These are phyloP conservation scores for Galagoides demidoff DNA, from an alignment of 2,797 vertebrate genomes.

Conservation along the genomic window DNA sequence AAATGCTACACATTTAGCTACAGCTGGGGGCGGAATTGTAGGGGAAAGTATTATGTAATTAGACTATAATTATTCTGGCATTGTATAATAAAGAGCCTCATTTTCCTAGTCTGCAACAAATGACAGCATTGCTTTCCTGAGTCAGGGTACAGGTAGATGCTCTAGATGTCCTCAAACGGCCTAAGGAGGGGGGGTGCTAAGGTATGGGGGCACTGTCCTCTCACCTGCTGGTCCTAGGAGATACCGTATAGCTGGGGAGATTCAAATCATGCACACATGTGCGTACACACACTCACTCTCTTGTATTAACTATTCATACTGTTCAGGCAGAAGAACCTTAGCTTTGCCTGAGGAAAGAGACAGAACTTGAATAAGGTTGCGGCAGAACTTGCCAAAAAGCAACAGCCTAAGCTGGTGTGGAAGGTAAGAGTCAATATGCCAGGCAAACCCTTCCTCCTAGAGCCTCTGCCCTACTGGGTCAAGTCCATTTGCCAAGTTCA, in stretches of 20 bases:
- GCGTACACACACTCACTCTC: background rate
- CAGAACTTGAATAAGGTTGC: background rate
- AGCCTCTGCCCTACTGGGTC: background rate
- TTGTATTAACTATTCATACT: slow-evolving; percentile 65
- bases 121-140: slow-evolving; percentile 35
- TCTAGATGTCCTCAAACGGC: background rate
- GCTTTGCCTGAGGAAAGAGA: background rate
- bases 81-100: slow-evolving; percentile 73
- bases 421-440: fast-evolving
- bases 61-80: slow-evolving; percentile 78
- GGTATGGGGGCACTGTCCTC: background rate
- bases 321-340: slow-evolving; percentile 14
- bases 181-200: background rate
- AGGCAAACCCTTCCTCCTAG: background rate
- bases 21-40: slow-evolving; percentile 75
- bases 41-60: slow-evolving; percentile 79
- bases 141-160: background rate
- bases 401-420: background rate
- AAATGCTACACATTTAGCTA: slow-evolving; percentile 74
- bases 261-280: background rate
- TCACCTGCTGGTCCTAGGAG: background rate
- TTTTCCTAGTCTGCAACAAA: slow-evolving; percentile 60
- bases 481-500: background rate
- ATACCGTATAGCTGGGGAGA: background rate
- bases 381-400: background rate